Conservation (phyloP, 2,888 invertebrate species). For the Luperina testacea region DNA sequence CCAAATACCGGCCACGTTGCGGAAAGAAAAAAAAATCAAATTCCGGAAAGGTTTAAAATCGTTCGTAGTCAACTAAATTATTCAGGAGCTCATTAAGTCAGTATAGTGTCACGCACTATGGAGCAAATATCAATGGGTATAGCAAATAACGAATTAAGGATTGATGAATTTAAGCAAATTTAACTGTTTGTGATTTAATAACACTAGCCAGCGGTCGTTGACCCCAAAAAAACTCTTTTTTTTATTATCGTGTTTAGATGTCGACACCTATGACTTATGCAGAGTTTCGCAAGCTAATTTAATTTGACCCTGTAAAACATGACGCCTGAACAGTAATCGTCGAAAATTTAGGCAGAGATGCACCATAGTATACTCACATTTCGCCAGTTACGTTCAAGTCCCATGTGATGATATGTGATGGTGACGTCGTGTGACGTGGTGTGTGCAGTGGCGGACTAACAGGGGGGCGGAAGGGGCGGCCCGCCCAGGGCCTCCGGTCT, state of each 20-base stretch:
- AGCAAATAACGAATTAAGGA: background rate
- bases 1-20: constrained; percentile 9
- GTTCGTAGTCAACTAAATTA: constrained; percentile 19
- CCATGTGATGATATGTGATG: background rate
- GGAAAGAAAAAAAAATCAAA: background rate
- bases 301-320: no score
- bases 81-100: background rate
- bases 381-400: background rate
- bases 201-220: no score
- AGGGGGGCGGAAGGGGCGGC: no score
- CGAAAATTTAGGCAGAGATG: no score
- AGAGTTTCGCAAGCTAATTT: no score
- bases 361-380: background rate
- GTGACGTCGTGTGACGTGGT: background rate
- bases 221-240: no score
- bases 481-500: no score
- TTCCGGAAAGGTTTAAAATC: constrained; percentile 9
- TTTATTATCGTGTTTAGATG: no score
- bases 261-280: no score
- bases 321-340: no score
- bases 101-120: background rate
- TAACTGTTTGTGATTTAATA: background rate
- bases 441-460: no score
- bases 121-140: background rate
- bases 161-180: background rate